These are phyloP conservation scores for Prionailurus viverrinus DNA, from an alignment of 2,113 vertebrate species.

Conservation along the genomic window DNA sequence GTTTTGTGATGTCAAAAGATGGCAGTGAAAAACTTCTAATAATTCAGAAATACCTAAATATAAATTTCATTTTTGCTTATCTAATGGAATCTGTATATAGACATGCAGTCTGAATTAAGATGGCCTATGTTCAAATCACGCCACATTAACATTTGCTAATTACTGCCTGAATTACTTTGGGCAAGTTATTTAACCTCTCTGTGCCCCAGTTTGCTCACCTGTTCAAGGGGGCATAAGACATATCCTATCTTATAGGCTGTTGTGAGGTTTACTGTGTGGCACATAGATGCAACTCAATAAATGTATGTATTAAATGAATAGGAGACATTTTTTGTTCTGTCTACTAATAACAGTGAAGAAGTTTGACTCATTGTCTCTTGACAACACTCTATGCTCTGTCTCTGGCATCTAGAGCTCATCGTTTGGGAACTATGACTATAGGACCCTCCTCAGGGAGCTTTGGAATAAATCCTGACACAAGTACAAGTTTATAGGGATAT, in stretches of 20 bases:
- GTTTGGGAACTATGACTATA: background rate
- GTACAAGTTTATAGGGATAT: background rate
- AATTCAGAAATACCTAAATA: conserved; percentile 12
- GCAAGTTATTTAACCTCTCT: background rate
- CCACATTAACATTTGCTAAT: background rate
- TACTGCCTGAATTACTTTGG: background rate
- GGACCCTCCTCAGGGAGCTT: background rate
- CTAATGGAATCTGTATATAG: background rate
- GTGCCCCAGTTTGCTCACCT: background rate
- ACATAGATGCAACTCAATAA: background rate
- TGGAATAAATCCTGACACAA: background rate
- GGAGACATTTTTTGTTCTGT: background rate
- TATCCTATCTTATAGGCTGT: background rate
- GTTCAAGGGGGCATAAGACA: background rate
- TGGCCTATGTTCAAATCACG: background rate
- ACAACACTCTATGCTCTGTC: background rate
- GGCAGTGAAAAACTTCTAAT: background rate
- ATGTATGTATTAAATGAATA: background rate
- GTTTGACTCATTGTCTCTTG: background rate
- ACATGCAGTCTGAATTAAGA: conserved; percentile 2
- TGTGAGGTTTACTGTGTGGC: background rate
- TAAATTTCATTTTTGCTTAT: conserved; percentile 15
- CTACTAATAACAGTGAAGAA: background rate
- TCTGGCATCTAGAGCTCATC: background rate
- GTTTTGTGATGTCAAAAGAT: background rate